Percentiles rank a stretch among this genome's conserved stretches.
These are phyloP conservation scores for Pempheris klunzingeri DNA, from an alignment of 2,797 vertebrate genomes.

Conservation along the genomic window DNA sequence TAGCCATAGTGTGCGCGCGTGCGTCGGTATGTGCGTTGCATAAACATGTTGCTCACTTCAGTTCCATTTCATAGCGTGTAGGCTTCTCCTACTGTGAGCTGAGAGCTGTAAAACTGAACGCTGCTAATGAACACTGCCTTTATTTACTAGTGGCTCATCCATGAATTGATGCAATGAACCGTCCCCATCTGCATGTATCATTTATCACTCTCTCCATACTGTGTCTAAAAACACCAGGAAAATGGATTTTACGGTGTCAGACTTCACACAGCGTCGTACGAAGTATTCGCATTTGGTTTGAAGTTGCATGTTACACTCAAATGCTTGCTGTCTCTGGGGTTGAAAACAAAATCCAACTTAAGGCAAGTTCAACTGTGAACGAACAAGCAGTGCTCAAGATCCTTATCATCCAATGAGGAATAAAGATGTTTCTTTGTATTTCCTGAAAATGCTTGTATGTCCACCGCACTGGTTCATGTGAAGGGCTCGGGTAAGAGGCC, in stretches of 20 bases:
- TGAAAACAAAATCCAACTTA: constrained; percentile 13
- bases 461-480: constrained; percentile 47
- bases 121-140: constrained; percentile 22
- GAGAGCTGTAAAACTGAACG: neutral
- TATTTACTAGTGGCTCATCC: constrained; percentile 32
- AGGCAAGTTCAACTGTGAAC: constrained; percentile 3
- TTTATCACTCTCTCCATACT: neutral
- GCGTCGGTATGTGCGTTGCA: constrained; percentile 7
- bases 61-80: constrained; percentile 36
- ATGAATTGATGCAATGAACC: neutral
- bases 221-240: neutral
- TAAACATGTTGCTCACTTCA: constrained; percentile 45
- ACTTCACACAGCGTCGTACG: neutral
- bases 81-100: constrained; percentile 7
- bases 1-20: constrained; percentile 6
- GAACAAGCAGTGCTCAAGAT: constrained; percentile 53
- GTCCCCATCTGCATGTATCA: neutral
- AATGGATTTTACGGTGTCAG: neutral
- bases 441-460: constrained; percentile 45
- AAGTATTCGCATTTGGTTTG: neutral
- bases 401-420: constrained; percentile 47
- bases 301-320: constrained; percentile 12
- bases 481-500: constrained; percentile 62
- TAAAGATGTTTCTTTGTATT: constrained; percentile 74
- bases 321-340: neutral